Evolutionary conservation across 2,888 invertebrate species (phyloP).

Genomic region (Ellobium chinense): DNA sequence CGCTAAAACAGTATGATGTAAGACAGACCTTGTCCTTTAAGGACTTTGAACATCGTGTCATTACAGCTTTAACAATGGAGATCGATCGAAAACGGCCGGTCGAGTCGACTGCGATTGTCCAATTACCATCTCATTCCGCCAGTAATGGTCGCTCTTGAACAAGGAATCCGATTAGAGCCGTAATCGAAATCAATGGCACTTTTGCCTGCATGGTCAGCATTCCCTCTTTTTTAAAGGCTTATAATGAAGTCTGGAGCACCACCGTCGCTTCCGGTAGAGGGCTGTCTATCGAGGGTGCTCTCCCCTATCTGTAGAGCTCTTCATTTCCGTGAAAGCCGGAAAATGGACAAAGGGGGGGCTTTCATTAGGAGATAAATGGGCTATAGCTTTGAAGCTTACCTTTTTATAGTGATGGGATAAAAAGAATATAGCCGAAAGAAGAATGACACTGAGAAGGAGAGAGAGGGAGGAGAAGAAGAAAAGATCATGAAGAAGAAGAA

Average conservation of each 20-base stretch:
- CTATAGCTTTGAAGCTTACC: not conserved
- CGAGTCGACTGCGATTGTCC: not conserved
- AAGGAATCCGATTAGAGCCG: constrained; percentile 10
- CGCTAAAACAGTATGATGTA: no score
- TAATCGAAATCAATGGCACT: constrained; percentile 31
- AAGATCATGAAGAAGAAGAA: not conserved
- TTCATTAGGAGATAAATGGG: not conserved
- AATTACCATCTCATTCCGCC: not conserved
- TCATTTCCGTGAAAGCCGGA: not conserved
- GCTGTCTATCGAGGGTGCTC: not conserved
- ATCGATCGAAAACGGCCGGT: not conserved
- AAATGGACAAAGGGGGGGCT: not conserved
- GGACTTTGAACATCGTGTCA: no score
- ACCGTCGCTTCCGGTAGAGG: not conserved
- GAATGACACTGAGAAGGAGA: constrained; percentile 9
- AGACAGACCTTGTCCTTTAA: no score
- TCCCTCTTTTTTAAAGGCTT: no score
- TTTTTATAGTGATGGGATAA: not conserved
- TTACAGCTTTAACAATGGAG: not conserved
- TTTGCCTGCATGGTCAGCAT: constrained; percentile 8
- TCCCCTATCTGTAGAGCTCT: not conserved
- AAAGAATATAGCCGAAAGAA: not conserved
- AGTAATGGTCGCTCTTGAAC: not conserved
- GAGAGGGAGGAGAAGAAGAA: constrained; percentile 8
- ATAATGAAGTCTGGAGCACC: constrained; percentile 15